Evolutionary conservation across 2,888 invertebrate genomes (phyloP), one percentile per base, ranked within the genome.

Genomic region (Phalera bucephala): DNA sequence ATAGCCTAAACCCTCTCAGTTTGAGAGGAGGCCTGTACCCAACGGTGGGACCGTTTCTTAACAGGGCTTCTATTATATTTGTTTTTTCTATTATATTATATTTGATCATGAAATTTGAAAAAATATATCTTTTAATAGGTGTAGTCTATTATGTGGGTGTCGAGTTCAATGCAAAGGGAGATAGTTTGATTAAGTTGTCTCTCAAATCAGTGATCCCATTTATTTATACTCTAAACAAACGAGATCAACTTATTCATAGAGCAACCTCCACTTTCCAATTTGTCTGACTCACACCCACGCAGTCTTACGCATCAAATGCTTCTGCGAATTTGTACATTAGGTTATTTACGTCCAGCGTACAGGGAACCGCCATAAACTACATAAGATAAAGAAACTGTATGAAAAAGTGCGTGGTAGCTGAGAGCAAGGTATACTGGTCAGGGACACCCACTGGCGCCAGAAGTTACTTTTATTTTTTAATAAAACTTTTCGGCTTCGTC

Each of bases 381-480:
- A 1, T 0, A 13, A 26, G 14, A 38, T 36, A 28, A 35, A 36
- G 25, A 10, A 37, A 20, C 10, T 9, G 0, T 17, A 21, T 4
- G 0, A 26, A 37, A 8, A 32, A 32, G 9, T 13, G 11, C 26
- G 14, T 27, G 14, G 19, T 5, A 12, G 10, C 14, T 14, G n/a
- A 26, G 39, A 7, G 33, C 39, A 31, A 2, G 8, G 23, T 35
- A 40, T 0, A 21, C 1, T 46, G 42, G 51, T 3, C 1, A 0
- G 0, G 1, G 4, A 36, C 36, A 29, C 52, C 50, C 33, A 52
- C 35, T 12, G 52, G 33, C 39, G 52, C 26, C 35, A 15, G 12
- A 21, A 33, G 29, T 35, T 22, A 33, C 13, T 30, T 27, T 34
- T 35, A 33, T 27, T 36, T 34, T 35, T 36, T 35, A 22, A 33